phyloP scores from a whole-genome alignment of 2,797 vertebrate species.

The Choloepus didactylus region DNA sequence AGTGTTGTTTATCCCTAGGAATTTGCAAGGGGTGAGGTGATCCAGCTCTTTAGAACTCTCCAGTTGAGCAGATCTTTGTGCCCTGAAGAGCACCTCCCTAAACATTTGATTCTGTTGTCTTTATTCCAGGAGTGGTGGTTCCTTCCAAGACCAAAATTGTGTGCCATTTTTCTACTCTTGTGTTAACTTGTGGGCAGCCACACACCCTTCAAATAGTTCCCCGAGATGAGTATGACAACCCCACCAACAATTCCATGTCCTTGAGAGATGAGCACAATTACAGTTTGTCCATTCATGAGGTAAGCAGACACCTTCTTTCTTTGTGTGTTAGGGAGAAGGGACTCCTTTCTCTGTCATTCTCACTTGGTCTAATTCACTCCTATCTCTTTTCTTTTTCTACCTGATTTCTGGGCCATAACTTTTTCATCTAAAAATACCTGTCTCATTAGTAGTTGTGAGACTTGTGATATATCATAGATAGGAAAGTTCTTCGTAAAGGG shows the following conservation, averaged over 20 bases:
- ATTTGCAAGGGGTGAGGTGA: neutral
- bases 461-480: neutral
- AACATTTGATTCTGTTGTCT: slow-evolving; percentile 60
- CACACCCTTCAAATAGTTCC: slow-evolving; percentile 98
- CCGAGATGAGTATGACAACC: slow-evolving; percentile 98
- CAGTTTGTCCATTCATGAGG: slow-evolving; percentile 93
- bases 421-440: neutral
- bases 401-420: neutral
- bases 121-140: slow-evolving; percentile 95
- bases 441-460: neutral
- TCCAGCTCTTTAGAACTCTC: neutral
- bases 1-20: slow-evolving; percentile 36
- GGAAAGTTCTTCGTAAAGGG: neutral
- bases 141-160: slow-evolving; percentile 99
- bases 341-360: neutral
- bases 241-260: slow-evolving; percentile 95
- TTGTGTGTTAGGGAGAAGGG: neutral
- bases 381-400: neutral
- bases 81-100: neutral
- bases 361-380: neutral
- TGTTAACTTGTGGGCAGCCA: slow-evolving; percentile 95
- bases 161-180: slow-evolving; percentile 98
- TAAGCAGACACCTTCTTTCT: slow-evolving; percentile 85
- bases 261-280: slow-evolving; percentile 96
- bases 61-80: neutral